Base-by-base conservation (phyloP, 2,888 invertebrate genomes). In the Drosophila anomalata region DNA sequence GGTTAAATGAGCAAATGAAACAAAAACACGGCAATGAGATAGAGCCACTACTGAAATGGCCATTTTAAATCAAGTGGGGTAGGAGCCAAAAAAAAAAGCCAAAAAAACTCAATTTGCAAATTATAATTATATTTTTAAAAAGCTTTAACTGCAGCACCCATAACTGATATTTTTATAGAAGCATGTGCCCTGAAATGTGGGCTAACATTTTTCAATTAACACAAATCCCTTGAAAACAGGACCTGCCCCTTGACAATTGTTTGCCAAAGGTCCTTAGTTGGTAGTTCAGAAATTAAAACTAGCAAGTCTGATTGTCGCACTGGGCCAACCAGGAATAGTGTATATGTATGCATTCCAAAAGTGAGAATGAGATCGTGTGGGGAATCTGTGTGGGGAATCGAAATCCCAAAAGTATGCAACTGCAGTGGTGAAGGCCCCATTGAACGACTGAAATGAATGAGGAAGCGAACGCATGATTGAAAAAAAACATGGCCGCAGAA, bases 391-490 rank as follows among this genome's bases (percentile, higher is more conserved):
- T 14, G 14, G 14, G 14, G 14, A 14, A 14, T 78, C 87, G 77
- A 87, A 87, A 80, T 82, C 80, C 80, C 76, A 66, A 83, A 85
- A 78, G 86, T 77, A 77, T 79, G 80, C 72, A 80, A 62, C 61
- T 70, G 80, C 78, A 70, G 78, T 77, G 71, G 84, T 65, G 62
- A 53, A 29, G 58, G 44, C 54, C 47, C 63, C 78, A 81, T 77
- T 76, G 76, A 81, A 81, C 75, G 80, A 76, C 73, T 77, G 82
- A 75, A 36, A 79, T 71, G 77, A 81, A 67, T 84, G 81, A 81
- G 78, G 77, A 81, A 84, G 81, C 70, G 61, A 75, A 79, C 76
- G 75, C 83, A 75, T 85, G 81, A 85, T 85, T 82, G 81, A 85
- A 85, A 85, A 82, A 82, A 79, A 84, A 76, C 74, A 82, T 73